phyloP scores from a whole-genome alignment of 2,113 vertebrate species.

The Nicator chloris region DNA sequence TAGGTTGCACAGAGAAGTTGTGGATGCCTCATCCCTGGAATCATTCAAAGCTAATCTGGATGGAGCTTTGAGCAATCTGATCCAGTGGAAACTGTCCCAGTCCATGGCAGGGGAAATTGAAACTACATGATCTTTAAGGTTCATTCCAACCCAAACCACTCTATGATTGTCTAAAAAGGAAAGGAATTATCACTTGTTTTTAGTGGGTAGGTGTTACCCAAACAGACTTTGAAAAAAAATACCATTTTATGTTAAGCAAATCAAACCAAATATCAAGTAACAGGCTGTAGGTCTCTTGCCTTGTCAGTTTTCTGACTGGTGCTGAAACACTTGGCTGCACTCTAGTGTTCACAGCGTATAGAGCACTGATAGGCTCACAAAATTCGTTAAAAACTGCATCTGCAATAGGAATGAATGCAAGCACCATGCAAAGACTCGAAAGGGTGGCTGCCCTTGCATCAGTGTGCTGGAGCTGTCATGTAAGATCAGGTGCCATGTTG shows the following conservation, averaged over 20 bases:
- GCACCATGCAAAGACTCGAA: not conserved
- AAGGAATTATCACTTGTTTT: not conserved
- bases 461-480: not conserved
- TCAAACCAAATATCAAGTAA: not conserved
- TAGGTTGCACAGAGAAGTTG: not conserved
- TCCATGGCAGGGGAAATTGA: not conserved
- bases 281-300: not conserved
- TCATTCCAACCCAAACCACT: not conserved
- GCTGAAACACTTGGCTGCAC: conserved; percentile 35
- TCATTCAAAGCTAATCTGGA: not conserved
- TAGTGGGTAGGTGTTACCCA: not conserved
- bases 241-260: not conserved
- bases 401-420: not conserved
- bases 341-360: not conserved
- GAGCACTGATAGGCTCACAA: not conserved
- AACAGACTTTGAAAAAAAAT: not conserved
- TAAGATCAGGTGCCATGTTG: not conserved
- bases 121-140: not conserved
- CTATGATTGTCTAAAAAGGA: not conserved
- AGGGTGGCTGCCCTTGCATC: not conserved
- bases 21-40: not conserved
- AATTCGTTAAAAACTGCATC: not conserved
- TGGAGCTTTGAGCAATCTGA: not conserved
- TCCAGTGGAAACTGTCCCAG: not conserved
- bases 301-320: not conserved